Evolutionary conservation across 1,140 invertebrate genomes (phyloP).

Genomic region (Subanguina moxae): DNA sequence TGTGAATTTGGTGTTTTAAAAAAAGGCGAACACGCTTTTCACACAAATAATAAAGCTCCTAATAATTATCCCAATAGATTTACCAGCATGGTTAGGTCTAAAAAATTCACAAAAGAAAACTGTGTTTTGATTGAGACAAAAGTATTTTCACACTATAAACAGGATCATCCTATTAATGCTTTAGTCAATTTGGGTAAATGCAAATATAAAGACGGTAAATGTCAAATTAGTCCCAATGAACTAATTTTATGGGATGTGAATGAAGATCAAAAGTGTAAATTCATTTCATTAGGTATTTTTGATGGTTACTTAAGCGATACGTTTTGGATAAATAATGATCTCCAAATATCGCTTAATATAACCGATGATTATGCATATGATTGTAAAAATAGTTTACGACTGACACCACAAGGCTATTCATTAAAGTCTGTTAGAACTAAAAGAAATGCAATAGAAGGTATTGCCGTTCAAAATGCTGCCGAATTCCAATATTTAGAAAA

Average conservation of each 20-base stretch:
- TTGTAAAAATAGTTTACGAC: constrained; percentile 19
- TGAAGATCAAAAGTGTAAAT: constrained; percentile 18
- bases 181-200: constrained; percentile 24
- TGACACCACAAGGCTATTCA: too few species aligned
- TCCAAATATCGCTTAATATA: constrained; percentile 19
- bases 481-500: constrained; percentile 19
- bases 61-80: constrained; percentile 35
- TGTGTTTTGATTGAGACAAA: constrained; percentile 32
- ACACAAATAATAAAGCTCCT: constrained; percentile 27
- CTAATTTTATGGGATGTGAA: constrained; percentile 32
- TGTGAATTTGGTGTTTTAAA: constrained; percentile 30
- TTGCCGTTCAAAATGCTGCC: constrained; percentile 12
- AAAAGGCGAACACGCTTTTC: constrained; percentile 18
- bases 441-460: constrained; percentile 32
- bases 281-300: constrained; percentile 16
- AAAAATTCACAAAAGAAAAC: constrained; percentile 30
- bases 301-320: constrained; percentile 1
- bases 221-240: constrained; percentile 36
- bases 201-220: constrained; percentile 30
- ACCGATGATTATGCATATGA: constrained; percentile 10
- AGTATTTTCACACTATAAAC: constrained; percentile 32
- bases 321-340: constrained; percentile 15
- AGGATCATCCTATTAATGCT: constrained; percentile 17
- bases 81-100: constrained; percentile 27
- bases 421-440: too few species aligned